phyloP scores from a whole-genome alignment of 2,888 invertebrate genomes.

The Laspeyria flexula region DNA sequence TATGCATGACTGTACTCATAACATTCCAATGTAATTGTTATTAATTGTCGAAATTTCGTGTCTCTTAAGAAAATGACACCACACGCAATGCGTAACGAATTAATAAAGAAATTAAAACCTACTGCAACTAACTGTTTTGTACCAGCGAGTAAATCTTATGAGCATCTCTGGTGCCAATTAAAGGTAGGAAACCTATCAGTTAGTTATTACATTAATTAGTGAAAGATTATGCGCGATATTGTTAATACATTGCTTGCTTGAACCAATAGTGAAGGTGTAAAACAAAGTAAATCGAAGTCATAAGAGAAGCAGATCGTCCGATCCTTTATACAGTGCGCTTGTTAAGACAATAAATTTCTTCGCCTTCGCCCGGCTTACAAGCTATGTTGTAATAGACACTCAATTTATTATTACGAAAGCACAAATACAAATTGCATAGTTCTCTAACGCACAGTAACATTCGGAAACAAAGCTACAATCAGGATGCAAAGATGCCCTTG shows the following conservation, averaged over 20 bases:
- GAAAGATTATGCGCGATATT: too few species aligned
- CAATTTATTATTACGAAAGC: not conserved
- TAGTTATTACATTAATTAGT: too few species aligned
- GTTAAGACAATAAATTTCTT: too few species aligned
- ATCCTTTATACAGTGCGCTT: too few species aligned
- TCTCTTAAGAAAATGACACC: slow-evolving; percentile 5
- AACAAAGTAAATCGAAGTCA: too few species aligned
- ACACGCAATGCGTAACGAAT: slow-evolving; percentile 7
- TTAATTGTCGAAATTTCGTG: slow-evolving; percentile 8
- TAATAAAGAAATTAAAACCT: not conserved
- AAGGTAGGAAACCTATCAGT: too few species aligned
- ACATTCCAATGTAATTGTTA: slow-evolving; percentile 1
- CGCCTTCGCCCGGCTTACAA: too few species aligned
- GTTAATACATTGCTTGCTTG: too few species aligned
- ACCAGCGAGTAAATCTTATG: not conserved
- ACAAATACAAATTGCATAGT: not conserved
- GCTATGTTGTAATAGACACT: not conserved
- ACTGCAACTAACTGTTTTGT: not conserved
- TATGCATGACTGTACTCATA: not conserved
- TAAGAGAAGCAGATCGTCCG: too few species aligned
- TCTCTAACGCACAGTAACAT: not conserved
- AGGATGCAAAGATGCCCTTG: slow-evolving; percentile 35
- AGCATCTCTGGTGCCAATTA: too few species aligned
- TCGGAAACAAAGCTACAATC: slow-evolving; percentile 16
- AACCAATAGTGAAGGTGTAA: too few species aligned